Evolutionary conservation across 1,140 invertebrate genomes (phyloP), one percentile per base, ranked within the genome.

Genomic region (Oedothorax gibbosus): DNA sequence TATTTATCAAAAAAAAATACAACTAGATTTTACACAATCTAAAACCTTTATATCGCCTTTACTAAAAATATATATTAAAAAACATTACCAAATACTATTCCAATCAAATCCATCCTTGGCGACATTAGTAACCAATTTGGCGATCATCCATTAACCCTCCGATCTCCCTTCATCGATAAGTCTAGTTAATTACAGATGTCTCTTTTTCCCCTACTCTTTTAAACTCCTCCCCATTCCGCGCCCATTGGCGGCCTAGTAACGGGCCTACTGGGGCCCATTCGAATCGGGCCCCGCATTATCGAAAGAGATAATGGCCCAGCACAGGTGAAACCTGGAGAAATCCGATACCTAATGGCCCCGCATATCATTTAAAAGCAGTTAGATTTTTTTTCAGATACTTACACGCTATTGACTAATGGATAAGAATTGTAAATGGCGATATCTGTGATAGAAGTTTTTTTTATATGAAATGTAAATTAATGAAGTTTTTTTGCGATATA

Each of bases 101-200:
- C 35, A 35, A 35, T 35, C 35, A 35, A 35, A 35, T 5, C 20
- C 20, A 56, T n/a, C 2, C 8, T 82, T 82, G 80, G 80, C 80
- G 68, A 7, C 21, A 6, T 7, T 9, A 21, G 80, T 69, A 51
- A 4, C 21, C 15, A 14, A 15, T 54, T 60, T 35, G 5, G 0
- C 10, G 35, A 15, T 5, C 7, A 10, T 50, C 50, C 56, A 77
- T 21, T 18, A 82, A 82, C 80, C 80, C 66, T 18, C 8, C 2
- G 54, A 73, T 68, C 69, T 65, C 72, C 69, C 73, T 62, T 50
- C 57, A 82, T 82, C 80, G 80, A 82, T 73, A 82, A 82, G 80
- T 57, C 80, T 73, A 82, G 80, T 82, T 82, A 82, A 82, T 82
- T 82, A 66, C 80, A 82, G 80, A 69, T 82, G 56, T 82, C 69